Evolutionary conservation across 2,797 vertebrate genomes (phyloP), one percentile per base, ranked within the genome.

Genomic region (Ispidina lecontei): DNA sequence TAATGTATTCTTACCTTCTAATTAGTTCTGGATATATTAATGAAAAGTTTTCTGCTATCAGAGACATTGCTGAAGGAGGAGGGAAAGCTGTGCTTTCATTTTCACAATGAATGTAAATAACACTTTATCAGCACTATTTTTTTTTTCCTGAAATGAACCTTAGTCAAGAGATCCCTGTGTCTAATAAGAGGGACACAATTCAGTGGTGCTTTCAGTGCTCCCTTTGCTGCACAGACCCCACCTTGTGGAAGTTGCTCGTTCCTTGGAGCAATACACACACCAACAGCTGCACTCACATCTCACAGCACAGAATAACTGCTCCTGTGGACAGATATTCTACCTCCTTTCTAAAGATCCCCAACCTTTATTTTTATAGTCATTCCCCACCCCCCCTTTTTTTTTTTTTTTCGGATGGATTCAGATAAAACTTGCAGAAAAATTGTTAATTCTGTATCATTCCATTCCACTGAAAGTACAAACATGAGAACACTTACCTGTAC

Each of bases 231-330:
- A 60, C 26, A 83, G 49, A 33, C 7, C 56, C 21, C 41, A 21
- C 15, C 64, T 44, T 25, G 64, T 49, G 65, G 92, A 65, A 62
- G 47, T 25, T 62, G 70, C 35, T 37, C 3, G 62, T 46, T n/a
- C 56, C 21, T 2, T 12, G 44, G 43, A 74, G 41, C 19, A 26
- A 1, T 1, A 52, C 12, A 25, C 2, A 44, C 10, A 6, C 12
- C 37, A 10, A 6, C 1, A 7, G 49, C 77, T 60, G 70, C 6
- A 1, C 11, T 16, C 35, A 10, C n/a, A 25, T 16, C 25, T 44
- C 16, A 20, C 5, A 51, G 41, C 21, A 33, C 25, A 29, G 80
- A 62, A 28, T 6, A 7, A 7, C 22, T 39, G 1, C 16, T 75
- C 41, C 33, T 37, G 12, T 3, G 3, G 41, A 41, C 54, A 68